Conservation (phyloP, 2,113 vertebrate genomes). For the Vicugna pacos region DNA sequence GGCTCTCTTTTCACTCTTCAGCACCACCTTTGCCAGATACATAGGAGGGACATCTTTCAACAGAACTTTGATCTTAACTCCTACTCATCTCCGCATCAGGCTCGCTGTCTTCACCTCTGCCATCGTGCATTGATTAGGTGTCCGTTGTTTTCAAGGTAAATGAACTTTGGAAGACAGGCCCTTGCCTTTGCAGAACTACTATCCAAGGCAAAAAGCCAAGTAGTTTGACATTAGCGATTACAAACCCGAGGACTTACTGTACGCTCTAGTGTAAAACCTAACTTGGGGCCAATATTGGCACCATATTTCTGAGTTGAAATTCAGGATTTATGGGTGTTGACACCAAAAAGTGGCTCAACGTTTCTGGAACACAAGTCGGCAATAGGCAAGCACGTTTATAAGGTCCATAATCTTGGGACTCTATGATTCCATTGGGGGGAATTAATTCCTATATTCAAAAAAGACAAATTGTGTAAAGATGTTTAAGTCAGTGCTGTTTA, state of each 20-base stretch:
- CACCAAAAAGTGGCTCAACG: neutral
- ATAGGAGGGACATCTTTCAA: neutral
- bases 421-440: neutral
- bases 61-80: neutral
- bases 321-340: neutral
- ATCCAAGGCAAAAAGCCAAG: neutral
- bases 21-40: neutral
- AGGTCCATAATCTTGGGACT: neutral
- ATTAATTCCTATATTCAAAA: neutral
- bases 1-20: neutral
- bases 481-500: neutral
- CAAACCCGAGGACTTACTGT: neutral
- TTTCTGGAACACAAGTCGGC: constrained; percentile 1
- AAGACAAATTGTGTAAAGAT: neutral
- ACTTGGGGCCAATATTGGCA: neutral
- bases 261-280: neutral
- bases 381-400: neutral
- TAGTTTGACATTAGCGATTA: neutral
- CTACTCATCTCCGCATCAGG: neutral
- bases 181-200: neutral
- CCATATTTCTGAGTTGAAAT: neutral
- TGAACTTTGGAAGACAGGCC: neutral
- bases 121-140: neutral
- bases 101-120: no score
- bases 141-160: neutral